A percentile compares a stretch with the other conserved stretches of the same genome.
These are phyloP conservation scores for Botia kubotai DNA, from an alignment of 2,797 vertebrate genomes.

Conservation along the genomic window DNA sequence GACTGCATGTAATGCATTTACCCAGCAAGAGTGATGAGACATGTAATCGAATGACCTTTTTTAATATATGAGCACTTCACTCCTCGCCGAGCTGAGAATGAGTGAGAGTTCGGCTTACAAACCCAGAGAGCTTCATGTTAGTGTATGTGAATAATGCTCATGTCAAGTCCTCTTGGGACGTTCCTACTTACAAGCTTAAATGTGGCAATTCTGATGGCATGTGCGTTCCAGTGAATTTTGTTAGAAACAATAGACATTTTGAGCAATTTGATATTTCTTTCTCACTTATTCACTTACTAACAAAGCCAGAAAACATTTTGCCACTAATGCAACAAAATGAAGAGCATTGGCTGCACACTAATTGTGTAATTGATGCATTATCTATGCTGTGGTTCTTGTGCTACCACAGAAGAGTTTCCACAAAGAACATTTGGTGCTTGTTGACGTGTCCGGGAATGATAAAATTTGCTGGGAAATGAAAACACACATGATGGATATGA, in stretches of 20 bases:
- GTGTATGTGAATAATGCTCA: not conserved
- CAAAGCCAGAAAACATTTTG: not conserved
- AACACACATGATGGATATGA: not conserved
- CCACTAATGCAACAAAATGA: not conserved
- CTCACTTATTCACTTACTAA: not conserved
- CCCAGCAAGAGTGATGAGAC: constrained; percentile 19
- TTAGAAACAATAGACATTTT: not conserved
- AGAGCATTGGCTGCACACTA: not conserved
- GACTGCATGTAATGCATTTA: constrained; percentile 20
- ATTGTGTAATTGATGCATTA: constrained; percentile 5
- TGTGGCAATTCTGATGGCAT: not conserved
- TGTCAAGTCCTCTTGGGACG: not conserved
- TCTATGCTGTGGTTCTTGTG: not conserved
- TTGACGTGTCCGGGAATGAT: not conserved
- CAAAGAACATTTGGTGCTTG: not conserved
- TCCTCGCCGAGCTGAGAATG: constrained; percentile 12
- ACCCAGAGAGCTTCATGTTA: not conserved
- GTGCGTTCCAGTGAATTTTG: not conserved
- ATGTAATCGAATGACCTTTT: constrained; percentile 31
- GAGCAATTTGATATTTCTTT: not conserved
- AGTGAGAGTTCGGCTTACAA: not conserved
- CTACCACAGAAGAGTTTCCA: not conserved
- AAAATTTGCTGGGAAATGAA: not conserved
- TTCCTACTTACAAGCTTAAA: not conserved
- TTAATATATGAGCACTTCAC: constrained; percentile 16